Base-by-base conservation (phyloP, 1,140 invertebrate species). In the Papilio dardanus region DNA sequence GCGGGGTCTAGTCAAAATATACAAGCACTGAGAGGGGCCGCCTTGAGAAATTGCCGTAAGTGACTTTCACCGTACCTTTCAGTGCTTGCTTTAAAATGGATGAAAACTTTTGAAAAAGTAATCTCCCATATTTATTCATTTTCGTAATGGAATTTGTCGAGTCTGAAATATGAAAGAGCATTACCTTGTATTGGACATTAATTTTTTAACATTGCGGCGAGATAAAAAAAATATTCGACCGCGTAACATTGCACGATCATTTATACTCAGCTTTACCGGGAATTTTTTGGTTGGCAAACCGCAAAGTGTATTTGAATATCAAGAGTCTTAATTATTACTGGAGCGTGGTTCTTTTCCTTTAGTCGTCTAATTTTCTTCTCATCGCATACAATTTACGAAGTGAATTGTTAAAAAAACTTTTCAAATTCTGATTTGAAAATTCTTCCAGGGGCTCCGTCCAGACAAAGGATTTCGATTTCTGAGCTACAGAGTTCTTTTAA, bases 101-200 rank as follows among this genome's bases (percentile, higher is more conserved):
- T 76, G 79, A 69, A 83, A 80, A 73, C 42, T 76, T 79, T 79
- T 62, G 24, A 80, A 84, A 82, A 78, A 75, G 77, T 80, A 75
- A 76, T 69, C 65, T 21, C 58, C 74, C 62, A 69, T 84, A 79
- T 85, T 85, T 86, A 83, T 82, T 85, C 82, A 83, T 85, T 86
- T 83, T 75, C 66, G 76, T 86, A 85, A 86, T 85, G 80, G 83
- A 86, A 79, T 84, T 82, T 81, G 77, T 62, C 78, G 79, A 79
- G 77, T 78, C 75, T 74, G 76, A 83, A 81, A 82, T 81, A 77
- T 77, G 75, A 79, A 80, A 74, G 42, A 75, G 58, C 69, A 28
- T 71, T 76, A 42, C 33, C 42, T 76, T 74, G 58, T 28, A 74
- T 31, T 33, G 31, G 67, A 69, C 67, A 28, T 69, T 69, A 42